phyloP scores from a whole-genome alignment of 2,113 vertebrate species.

The Sceloporus tristichus region DNA sequence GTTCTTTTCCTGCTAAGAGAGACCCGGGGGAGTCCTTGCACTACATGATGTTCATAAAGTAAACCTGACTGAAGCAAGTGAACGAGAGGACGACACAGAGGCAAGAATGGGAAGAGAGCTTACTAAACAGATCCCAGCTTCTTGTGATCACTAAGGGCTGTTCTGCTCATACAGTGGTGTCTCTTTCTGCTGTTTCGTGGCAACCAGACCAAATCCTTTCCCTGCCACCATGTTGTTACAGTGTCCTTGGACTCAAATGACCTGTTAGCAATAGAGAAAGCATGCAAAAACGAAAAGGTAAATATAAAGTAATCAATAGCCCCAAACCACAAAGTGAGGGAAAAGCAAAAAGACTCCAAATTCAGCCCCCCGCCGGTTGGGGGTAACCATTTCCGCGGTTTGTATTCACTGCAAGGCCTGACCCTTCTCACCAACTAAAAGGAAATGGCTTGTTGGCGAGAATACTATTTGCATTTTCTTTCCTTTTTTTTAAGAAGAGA shows the following conservation, averaged over 20 bases:
- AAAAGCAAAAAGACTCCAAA: constrained; percentile 61
- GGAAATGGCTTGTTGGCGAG: constrained; percentile 81
- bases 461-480: background rate
- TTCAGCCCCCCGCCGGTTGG: constrained; percentile 69
- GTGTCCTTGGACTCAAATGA: constrained; percentile 71
- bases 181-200: constrained; percentile 65
- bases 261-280: constrained; percentile 39
- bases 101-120: constrained; percentile 17
- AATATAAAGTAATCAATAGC: constrained; percentile 62
- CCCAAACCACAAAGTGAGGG: constrained; percentile 42
- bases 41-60: background rate
- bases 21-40: constrained; percentile 46
- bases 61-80: constrained; percentile 25
- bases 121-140: fast-evolving
- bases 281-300: background rate
- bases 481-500: background rate
- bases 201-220: constrained; percentile 10
- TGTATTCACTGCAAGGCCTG: constrained; percentile 83
- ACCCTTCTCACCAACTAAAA: constrained; percentile 84
- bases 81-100: background rate
- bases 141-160: background rate
- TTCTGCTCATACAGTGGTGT: background rate
- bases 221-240: fast-evolving
- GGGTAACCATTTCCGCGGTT: constrained; percentile 79
- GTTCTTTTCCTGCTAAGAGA: fast-evolving